Base-by-base conservation (phyloP, 2,113 vertebrate genomes). In the Sprattus sprattus region DNA sequence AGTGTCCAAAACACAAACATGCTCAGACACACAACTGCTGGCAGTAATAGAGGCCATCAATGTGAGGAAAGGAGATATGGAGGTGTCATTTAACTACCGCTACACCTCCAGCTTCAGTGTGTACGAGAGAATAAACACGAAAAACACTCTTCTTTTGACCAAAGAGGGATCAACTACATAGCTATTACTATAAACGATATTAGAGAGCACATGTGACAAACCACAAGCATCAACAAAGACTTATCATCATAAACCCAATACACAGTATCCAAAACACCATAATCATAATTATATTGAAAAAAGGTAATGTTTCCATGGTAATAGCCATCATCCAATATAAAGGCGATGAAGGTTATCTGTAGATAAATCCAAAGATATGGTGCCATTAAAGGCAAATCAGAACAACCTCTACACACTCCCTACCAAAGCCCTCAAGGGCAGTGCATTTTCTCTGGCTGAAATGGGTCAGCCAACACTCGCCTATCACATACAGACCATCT, bases 401-500 rank as follows among this genome's bases (percentile, higher is more conserved):
- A 81, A 88, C 82, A 11, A 15, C 87, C 86, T 91, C 88, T 86
- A 90, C 52, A 28, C 22, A 67, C 60, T 25, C 18, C 16, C 60
- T 28, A 71, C n/a, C n/a, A 71, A 32, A 49, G 85, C 88, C 88
- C 87, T 49, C 32, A 81, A 89, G 88, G 88, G 88, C 88, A 88
- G 86, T 88, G 86, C 80, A 88, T 90, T 91, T 88, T 86, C 86
- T 60, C 78, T 87, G 50, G 32, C 81, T 85, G 85, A 94, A 93
- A 84, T 91, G 87, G 91, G 91, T 93, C 92, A 93, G 84, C 87
- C 84, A 88, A 86, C 88, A 90, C 89, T 89, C n/a, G 64, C 85
- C 91, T 85, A 85, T 91, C 89, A 86, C 86, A 67, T 2, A 67
- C 60, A 25, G 2, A 88, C 86, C 39, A 75, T 28, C 85, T 39